A percentile compares a stretch with the other conserved stretches of the same genome.
These are phyloP conservation scores for Ceratina australensis DNA, from an alignment of 1,140 invertebrate genomes.

Conservation along the genomic window DNA sequence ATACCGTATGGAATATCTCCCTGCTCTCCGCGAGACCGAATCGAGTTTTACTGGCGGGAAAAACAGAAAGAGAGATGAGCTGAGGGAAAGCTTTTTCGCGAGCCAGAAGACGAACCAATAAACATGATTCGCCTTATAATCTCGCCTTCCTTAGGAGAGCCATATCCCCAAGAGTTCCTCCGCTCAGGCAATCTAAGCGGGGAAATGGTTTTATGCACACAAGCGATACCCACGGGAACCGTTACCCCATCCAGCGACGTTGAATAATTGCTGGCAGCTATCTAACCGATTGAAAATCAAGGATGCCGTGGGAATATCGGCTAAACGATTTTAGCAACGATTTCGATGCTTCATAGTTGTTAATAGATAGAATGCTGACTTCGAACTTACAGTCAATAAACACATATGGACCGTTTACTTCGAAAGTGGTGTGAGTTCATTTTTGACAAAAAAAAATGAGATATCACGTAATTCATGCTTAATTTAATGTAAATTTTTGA, in stretches of 20 bases:
- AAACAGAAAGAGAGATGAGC: neutral
- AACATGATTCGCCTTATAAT: conserved; percentile 63
- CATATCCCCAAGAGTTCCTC: conserved; percentile 49
- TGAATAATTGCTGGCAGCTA: conserved; percentile 74
- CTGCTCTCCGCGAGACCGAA: neutral
- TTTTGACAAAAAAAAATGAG: no score
- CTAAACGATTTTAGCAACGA: conserved; percentile 45
- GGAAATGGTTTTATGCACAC: conserved; percentile 74
- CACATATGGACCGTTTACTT: no score
- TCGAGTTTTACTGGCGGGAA: neutral
- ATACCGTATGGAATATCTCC: no score
- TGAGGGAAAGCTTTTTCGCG: neutral
- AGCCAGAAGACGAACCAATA: conserved; percentile 39
- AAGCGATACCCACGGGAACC: conserved; percentile 72
- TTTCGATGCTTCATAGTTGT: conserved; percentile 21
- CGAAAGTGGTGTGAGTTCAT: no score
- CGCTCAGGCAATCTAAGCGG: conserved; percentile 64
- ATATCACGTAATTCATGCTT: no score
- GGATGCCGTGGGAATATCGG: conserved; percentile 58
- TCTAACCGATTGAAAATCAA: conserved; percentile 76
- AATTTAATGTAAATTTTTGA: no score
- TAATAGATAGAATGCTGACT: neutral
- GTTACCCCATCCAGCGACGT: conserved; percentile 71
- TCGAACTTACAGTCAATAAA: no score
- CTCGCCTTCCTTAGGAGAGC: conserved; percentile 56